Evolutionary conservation across 2,113 vertebrate genomes (phyloP).

Genomic region (Spizaetus ornatus): DNA sequence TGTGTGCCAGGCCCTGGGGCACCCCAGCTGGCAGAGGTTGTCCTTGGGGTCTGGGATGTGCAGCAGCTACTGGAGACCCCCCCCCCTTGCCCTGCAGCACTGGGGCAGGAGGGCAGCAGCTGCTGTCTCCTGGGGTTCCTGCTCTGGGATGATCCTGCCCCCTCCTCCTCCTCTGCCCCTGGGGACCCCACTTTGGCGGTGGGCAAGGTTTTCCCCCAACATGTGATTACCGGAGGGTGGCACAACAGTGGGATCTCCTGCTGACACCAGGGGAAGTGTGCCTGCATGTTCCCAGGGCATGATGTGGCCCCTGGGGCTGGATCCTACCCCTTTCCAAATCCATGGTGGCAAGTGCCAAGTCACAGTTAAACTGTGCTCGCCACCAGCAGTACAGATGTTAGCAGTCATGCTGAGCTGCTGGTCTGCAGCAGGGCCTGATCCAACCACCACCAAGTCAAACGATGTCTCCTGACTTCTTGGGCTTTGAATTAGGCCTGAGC

Average conservation of each 20-base stretch:
- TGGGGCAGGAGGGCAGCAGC: not conserved
- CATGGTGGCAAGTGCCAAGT: not conserved
- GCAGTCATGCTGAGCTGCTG: not conserved
- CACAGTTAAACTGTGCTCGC: not conserved
- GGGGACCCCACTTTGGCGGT: not conserved
- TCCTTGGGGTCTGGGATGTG: not conserved
- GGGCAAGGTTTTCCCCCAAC: not conserved
- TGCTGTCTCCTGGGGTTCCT: not conserved
- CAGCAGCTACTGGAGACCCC: not conserved
- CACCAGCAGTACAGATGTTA: not conserved
- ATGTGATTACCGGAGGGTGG: not conserved
- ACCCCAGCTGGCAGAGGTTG: not conserved
- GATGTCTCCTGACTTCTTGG: not conserved
- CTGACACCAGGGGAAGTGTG: not conserved
- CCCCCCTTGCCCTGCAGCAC: not conserved
- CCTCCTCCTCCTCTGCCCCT: not conserved
- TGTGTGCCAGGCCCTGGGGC: not conserved
- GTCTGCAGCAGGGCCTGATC: not conserved
- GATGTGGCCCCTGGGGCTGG: not conserved
- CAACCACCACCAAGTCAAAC: not conserved
- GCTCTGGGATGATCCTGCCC: not conserved
- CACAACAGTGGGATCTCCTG: rapidly evolving
- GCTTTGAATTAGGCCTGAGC: not conserved
- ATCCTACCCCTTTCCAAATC: not conserved
- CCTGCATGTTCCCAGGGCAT: rapidly evolving